Evolutionary conservation across 2,797 vertebrate species (phyloP), one percentile per base, ranked within the genome.

Genomic region (Syngnathus acus): DNA sequence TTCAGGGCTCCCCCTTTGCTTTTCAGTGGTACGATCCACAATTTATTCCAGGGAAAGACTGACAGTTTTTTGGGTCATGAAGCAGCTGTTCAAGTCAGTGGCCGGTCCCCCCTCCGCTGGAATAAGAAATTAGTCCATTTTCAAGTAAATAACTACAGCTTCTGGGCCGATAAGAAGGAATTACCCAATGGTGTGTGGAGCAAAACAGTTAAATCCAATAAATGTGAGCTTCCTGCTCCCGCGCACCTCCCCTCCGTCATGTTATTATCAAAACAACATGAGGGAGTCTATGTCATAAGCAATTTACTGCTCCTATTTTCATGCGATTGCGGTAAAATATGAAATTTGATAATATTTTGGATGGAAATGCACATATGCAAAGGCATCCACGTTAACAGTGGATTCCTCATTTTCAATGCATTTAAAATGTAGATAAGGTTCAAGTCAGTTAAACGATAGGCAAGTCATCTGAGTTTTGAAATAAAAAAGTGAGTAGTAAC

Each of bases 21-120:
- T 67, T 54, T 6, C 62, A 77, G 84, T 94, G 91, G 89, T 88
- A 81, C 79, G 77, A 79, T 91, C 93, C 91, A 93, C 93, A 93
- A 93, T 94, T 94, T 94, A 92, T 93, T 93, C 93, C 92, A 91
- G 92, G 92, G 92, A 93, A 93, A 93, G 93, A 93, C 92, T 93
- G 93, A 93, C 93, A 93, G 93, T 93, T 94, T 94, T 93, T 93
- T 93, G 93, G 92, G 93, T 94, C 93, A 94, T 92, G 92, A 93
- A 93, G 93, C 92, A 91, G 93, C 93, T 92, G 90, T 93, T 93
- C 88, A 86, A 92, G 90, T 90, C 91, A 91, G 81, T 78, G 75
- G 84, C 78, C 83, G 72, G 67, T 71, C 84, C 92, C 71, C 93
- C 93, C 93, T 92, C 92, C 82, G 88, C 89, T 88, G 81, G 92